Evolutionary conservation across 2,797 vertebrate genomes (phyloP).

Genomic region (Betta splendens): DNA sequence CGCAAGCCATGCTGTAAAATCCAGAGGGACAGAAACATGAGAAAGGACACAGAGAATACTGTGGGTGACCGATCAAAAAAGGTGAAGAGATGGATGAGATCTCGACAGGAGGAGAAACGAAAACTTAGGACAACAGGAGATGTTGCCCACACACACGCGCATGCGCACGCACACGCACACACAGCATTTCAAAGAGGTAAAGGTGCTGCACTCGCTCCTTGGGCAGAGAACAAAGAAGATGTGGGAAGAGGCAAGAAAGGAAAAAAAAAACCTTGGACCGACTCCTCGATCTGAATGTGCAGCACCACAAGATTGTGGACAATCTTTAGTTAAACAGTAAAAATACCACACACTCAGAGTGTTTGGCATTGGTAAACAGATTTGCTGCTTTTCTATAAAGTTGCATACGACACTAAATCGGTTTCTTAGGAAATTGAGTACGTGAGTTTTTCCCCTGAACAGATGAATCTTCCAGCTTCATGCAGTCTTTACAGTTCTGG

Average conservation of each 20-base stretch:
- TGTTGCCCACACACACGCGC: constrained; percentile 61
- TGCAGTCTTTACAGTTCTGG: neutral
- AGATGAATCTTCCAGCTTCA: too few species aligned
- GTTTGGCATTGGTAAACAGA: neutral
- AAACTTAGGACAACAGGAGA: constrained; percentile 32
- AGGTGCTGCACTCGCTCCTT: constrained; percentile 28
- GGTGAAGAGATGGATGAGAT: constrained; percentile 19
- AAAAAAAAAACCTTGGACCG: constrained; percentile 18
- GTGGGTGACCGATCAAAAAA: neutral
- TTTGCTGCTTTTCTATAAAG: neutral
- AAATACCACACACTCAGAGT: neutral
- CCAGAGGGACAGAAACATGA: neutral
- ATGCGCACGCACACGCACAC: too few species aligned
- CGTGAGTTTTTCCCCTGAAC: too few species aligned
- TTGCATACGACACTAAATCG: too few species aligned
- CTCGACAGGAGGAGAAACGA: constrained; percentile 27
- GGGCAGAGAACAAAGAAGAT: constrained; percentile 40
- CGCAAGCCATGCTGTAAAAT: constrained; percentile 24
- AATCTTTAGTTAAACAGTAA: neutral
- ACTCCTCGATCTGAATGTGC: constrained; percentile 11
- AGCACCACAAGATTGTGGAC: neutral
- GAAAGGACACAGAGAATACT: constrained; percentile 14
- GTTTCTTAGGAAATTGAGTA: too few species aligned
- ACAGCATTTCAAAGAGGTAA: constrained; percentile 36
- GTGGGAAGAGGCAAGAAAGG: constrained; percentile 40